These are phyloP conservation scores for Drosophila setifemur DNA, from an alignment of 1,140 invertebrate genomes.

Conservation along the genomic window DNA sequence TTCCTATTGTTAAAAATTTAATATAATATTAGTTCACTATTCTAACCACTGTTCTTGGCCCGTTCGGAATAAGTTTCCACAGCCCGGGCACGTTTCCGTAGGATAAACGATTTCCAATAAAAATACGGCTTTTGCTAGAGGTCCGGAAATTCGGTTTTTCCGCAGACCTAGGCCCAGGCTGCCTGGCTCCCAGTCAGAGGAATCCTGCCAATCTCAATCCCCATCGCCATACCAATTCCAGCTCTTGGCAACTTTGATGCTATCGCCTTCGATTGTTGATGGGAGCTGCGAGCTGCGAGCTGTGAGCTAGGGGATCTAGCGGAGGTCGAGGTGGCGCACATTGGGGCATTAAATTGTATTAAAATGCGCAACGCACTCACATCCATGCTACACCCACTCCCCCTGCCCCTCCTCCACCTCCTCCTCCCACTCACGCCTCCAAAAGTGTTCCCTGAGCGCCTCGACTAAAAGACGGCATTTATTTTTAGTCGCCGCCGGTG, in stretches of 20 bases:
- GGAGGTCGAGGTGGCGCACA: constrained; percentile 60
- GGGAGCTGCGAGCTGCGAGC: constrained; percentile 2
- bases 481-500: constrained; percentile 60
- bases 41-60: constrained; percentile 33
- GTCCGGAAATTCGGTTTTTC: constrained; percentile 58
- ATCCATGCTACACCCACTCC: constrained; percentile 1
- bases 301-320: constrained; percentile 3
- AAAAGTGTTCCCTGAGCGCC: constrained; percentile 58
- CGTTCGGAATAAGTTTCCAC: not conserved
- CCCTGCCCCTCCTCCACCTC: not conserved
- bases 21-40: too few species aligned
- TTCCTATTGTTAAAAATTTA: too few species aligned
- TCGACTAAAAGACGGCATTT: constrained; percentile 68
- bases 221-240: constrained; percentile 13
- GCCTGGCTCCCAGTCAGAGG: constrained; percentile 6
- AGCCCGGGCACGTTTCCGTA: constrained; percentile 47
- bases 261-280: constrained; percentile 69
- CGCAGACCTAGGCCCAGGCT: constrained; percentile 8
- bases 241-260: constrained; percentile 39
- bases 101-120: constrained; percentile 81
- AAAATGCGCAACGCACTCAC: constrained; percentile 75
- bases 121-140: constrained; percentile 53
- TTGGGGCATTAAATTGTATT: constrained; percentile 78
- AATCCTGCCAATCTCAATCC: constrained; percentile 33
- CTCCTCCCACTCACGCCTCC: constrained; percentile 16